A percentile compares a stretch with the other conserved stretches of the same genome.
These are phyloP conservation scores for Perca fluviatilis DNA, from an alignment of 2,113 vertebrate genomes.

Conservation along the genomic window DNA sequence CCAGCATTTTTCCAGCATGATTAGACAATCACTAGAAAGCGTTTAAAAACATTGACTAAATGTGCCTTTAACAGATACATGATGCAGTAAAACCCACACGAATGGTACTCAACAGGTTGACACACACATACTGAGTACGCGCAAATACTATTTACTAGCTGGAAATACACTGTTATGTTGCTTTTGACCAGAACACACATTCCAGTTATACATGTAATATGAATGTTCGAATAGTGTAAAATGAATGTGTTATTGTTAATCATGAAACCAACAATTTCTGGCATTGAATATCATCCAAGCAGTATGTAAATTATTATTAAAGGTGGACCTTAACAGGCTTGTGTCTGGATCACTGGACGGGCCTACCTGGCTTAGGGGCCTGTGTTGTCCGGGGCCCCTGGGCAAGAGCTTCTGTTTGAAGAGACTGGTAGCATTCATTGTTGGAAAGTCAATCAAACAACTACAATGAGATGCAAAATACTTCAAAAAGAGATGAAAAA, in stretches of 20 bases:
- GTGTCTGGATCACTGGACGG: slow-evolving; percentile 5
- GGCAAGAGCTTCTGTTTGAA: neutral
- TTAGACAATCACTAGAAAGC: slow-evolving; percentile 42
- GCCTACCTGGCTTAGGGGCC: too few relatives aligned
- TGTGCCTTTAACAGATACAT: slow-evolving; percentile 11
- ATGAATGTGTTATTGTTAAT: slow-evolving; percentile 14
- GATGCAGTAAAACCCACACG: neutral
- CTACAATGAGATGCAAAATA: neutral
- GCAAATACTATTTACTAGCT: slow-evolving; percentile 3
- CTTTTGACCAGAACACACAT: slow-evolving; percentile 35
- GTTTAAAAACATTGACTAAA: slow-evolving; percentile 1
- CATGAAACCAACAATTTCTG: slow-evolving; percentile 20
- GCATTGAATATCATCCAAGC: slow-evolving; percentile 19
- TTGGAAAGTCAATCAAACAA: neutral
- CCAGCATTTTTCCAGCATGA: neutral
- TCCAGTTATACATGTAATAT: slow-evolving; percentile 17
- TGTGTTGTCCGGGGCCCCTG: neutral
- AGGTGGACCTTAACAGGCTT: slow-evolving; percentile 20
- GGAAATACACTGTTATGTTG: slow-evolving; percentile 8
- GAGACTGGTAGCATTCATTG: too few relatives aligned
- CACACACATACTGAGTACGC: neutral
- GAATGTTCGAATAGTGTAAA: slow-evolving; percentile 15
- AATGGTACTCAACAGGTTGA: slow-evolving; percentile 23
- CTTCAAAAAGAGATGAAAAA: neutral
- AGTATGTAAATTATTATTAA: slow-evolving; percentile 65